Conservation (phyloP, 2,797 vertebrate genomes). For the Syngnathus acus region DNA sequence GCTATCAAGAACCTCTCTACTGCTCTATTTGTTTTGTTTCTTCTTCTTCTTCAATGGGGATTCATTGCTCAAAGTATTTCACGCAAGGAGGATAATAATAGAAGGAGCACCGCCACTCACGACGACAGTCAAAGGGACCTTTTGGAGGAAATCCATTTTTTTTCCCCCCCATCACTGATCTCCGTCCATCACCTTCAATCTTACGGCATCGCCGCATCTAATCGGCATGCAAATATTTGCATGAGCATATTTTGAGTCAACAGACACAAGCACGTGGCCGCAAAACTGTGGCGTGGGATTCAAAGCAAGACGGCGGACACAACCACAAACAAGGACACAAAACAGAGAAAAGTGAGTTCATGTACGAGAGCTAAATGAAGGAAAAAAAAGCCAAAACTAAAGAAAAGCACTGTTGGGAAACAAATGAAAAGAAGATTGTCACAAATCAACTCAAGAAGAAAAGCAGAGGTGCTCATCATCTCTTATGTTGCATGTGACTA, state of each 20-base stretch:
- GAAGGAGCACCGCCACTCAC: neutral
- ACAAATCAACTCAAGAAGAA: neutral
- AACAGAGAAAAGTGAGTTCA: constrained; percentile 7
- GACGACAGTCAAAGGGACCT: neutral
- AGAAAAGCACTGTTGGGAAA: neutral
- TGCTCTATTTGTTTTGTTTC: neutral
- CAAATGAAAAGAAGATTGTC: no score
- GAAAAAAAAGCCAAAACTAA: no score
- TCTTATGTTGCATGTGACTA: neutral
- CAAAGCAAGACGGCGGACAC: constrained; percentile 5
- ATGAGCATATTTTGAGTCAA: neutral
- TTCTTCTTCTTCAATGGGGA: neutral
- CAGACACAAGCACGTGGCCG: constrained; percentile 9
- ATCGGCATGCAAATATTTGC: constrained; percentile 16
- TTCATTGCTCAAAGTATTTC: neutral
- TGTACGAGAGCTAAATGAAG: constrained; percentile 2
- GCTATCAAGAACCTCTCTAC: neutral
- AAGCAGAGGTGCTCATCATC: neutral
- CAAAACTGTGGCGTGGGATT: constrained; percentile 17
- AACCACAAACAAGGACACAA: neutral
- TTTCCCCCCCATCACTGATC: neutral
- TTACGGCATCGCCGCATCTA: constrained; percentile 1
- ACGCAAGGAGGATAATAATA: neutral
- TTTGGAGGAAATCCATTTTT: neutral
- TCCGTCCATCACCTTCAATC: constrained; percentile 8